Evolutionary conservation across 2,113 vertebrate species (phyloP).

Genomic region (Takifugu bimaculatus): DNA sequence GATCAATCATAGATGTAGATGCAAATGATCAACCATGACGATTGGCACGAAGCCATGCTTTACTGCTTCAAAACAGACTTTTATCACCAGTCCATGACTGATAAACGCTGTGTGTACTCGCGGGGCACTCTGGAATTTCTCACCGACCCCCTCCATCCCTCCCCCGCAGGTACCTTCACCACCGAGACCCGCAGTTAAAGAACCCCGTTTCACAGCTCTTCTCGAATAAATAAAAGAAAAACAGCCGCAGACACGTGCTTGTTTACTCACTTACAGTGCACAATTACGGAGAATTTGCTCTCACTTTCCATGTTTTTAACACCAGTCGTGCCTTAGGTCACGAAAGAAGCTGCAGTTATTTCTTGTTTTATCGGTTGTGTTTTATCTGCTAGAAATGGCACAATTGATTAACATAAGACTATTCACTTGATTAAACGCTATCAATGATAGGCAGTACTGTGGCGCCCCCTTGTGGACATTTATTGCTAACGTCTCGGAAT

Average conservation of each 20-base stretch:
- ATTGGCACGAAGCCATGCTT: too few species aligned
- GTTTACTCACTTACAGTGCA: not conserved
- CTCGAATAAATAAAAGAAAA: constrained; percentile 7
- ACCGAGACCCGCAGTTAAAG: not conserved
- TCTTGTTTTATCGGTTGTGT: too few species aligned
- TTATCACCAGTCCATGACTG: not conserved
- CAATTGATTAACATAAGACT: too few species aligned
- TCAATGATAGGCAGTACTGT: not conserved
- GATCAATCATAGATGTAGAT: too few species aligned
- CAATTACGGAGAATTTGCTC: not conserved
- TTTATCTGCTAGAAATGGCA: too few species aligned
- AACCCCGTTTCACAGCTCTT: constrained; percentile 46
- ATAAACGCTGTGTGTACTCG: not conserved
- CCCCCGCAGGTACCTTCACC: not conserved
- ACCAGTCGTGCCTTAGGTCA: not conserved
- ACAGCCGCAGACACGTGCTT: constrained; percentile 5
- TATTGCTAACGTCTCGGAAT: not conserved
- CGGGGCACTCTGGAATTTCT: not conserved
- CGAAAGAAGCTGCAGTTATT: not conserved
- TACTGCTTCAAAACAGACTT: too few species aligned
- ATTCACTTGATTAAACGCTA: too few species aligned
- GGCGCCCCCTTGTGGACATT: not conserved
- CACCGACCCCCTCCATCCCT: not conserved
- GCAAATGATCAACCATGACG: too few species aligned
- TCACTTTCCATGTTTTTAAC: not conserved